Evolutionary conservation across 2,113 vertebrate genomes (phyloP).

Genomic region (Anolis sagrei): DNA sequence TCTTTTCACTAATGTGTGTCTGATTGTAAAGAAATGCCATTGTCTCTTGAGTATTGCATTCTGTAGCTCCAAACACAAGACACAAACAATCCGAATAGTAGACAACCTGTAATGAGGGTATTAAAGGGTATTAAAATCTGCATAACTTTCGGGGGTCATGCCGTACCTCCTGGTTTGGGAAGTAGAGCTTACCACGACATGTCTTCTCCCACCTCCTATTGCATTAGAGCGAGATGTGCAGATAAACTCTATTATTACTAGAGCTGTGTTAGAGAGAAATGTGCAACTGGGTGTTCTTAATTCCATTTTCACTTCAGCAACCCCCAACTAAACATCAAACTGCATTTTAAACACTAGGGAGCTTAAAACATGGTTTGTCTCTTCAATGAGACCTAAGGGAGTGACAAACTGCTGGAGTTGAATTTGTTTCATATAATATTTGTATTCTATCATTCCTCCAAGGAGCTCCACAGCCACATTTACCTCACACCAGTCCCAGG

Average conservation of each 20-base stretch:
- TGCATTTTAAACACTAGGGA: constrained; percentile 13
- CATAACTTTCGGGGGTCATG: background rate
- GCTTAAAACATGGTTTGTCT: background rate
- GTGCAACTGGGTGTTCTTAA: constrained; percentile 13
- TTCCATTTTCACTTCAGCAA: constrained; percentile 25
- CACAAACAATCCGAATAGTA: background rate
- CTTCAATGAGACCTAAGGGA: constrained; percentile 1
- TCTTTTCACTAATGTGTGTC: background rate
- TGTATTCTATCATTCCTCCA: constrained; percentile 7
- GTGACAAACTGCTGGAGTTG: constrained; percentile 1
- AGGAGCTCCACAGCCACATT: background rate
- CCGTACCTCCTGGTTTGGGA: background rate
- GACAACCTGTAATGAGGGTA: background rate
- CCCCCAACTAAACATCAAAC: constrained; percentile 16
- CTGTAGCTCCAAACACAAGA: background rate
- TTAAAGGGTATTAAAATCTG: background rate
- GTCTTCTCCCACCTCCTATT: background rate
- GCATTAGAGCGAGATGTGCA: background rate
- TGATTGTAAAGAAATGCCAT: background rate
- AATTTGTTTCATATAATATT: constrained; percentile 8
- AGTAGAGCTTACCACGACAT: background rate
- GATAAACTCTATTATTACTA: background rate
- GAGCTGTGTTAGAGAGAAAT: background rate
- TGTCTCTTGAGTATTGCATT: background rate
- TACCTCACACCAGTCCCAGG: background rate